Conservation (phyloP, 2,113 vertebrate species). For the Microcebus griseorufus region DNA sequence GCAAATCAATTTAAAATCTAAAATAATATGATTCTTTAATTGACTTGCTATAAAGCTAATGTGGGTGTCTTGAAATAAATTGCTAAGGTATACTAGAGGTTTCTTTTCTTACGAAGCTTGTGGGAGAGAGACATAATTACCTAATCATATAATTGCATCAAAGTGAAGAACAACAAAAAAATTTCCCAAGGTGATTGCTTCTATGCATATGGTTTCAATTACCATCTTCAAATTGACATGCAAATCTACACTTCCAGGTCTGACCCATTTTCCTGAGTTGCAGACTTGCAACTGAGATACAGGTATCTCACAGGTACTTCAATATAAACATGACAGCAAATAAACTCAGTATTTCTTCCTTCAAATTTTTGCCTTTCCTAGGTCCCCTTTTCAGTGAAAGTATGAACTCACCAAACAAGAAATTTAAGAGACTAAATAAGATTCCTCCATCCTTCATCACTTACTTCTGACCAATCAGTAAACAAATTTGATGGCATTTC, state of each 20-base stretch:
- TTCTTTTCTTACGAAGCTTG: background rate
- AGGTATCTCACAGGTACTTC: background rate
- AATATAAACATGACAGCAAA: background rate
- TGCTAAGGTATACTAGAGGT: background rate
- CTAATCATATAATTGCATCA: constrained; percentile 23
- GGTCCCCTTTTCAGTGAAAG: background rate
- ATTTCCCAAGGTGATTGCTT: background rate
- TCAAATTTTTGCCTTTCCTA: background rate
- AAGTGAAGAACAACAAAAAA: background rate
- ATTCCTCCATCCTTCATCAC: background rate
- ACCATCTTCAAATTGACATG: background rate
- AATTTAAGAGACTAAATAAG: background rate
- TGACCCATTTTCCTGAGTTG: background rate
- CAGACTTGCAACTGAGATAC: background rate
- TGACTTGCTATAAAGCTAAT: background rate
- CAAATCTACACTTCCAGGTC: background rate
- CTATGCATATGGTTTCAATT: background rate
- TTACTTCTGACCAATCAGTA: background rate
- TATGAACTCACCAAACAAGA: background rate
- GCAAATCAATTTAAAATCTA: background rate
- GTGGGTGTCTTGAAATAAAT: background rate
- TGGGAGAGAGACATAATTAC: background rate
- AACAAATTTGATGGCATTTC: background rate
- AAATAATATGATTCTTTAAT: background rate
- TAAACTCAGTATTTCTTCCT: background rate